A percentile compares a stretch with the other conserved stretches of the same genome.
Evolutionary conservation across 1,140 invertebrate genomes (phyloP).

Genomic region (Marisa cornuarietis): DNA sequence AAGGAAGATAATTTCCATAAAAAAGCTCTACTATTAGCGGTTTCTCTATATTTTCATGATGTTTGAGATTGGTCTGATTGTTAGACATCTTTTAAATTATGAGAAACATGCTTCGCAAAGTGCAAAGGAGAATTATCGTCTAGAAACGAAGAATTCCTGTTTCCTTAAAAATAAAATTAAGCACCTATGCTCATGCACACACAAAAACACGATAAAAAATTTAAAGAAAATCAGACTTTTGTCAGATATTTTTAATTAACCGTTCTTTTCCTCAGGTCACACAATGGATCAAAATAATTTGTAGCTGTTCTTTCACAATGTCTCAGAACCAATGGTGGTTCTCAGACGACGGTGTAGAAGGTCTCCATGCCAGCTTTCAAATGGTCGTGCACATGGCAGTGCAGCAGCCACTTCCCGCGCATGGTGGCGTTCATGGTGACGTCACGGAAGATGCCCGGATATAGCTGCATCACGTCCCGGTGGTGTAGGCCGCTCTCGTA

Average conservation of each 20-base stretch:
- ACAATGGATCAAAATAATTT: not conserved
- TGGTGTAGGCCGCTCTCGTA: slow-evolving; percentile 20
- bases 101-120: too few relatives aligned
- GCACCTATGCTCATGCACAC: not conserved
- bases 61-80: too few relatives aligned
- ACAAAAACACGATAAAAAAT: not conserved
- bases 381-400: slow-evolving; percentile 51
- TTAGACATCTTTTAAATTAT: too few relatives aligned
- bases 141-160: not conserved
- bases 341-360: slow-evolving; percentile 14
- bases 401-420: slow-evolving; percentile 43
- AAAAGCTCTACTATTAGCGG: too few relatives aligned
- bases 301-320: not conserved
- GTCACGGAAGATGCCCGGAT: slow-evolving; percentile 43
- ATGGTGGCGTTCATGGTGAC: slow-evolving; percentile 43
- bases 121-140: too few relatives aligned
- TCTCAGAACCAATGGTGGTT: not conserved
- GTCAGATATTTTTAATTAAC: not conserved
- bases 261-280: not conserved
- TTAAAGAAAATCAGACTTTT: not conserved
- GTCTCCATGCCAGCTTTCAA: slow-evolving; percentile 41
- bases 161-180: not conserved
- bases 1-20: too few relatives aligned
- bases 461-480: slow-evolving; percentile 36
- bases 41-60: too few relatives aligned